Base-by-base conservation (phyloP, 1,140 invertebrate genomes). In the Drosophila pectinifera region DNA sequence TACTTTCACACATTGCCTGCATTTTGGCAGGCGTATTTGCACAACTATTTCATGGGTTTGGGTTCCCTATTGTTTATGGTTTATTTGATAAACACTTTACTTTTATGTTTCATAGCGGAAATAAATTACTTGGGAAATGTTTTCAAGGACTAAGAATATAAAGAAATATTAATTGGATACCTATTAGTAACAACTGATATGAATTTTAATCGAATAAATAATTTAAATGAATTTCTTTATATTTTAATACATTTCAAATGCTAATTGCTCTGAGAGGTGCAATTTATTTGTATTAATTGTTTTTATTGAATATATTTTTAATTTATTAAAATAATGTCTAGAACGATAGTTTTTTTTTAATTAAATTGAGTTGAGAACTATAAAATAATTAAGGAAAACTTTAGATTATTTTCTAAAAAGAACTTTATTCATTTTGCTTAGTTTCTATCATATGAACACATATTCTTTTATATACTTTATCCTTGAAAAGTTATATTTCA, bases 31-130 rank as follows among this genome's bases (percentile, higher is more conserved):
- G 18, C 16, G 4, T 31, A 31, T 54, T 39, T 54, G 14, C 34
- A 41, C 53, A 36, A 53, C 22, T 22, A 41, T 24, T 55, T 24
- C 3, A 39, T 54, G 16, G 39, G 20, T 55, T 41, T 54, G 16
- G 10, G 16, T 54, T 38, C 13, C 20, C 20, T 20, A n/a, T 53
- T 20, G 49, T 31, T 20, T 5, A 5, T 3, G 26, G 16, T 49
- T 18, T 31, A 34, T 31, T 20, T 14, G 18, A 20, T 20, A 34
- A 20, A 54, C 14, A 54, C 51, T 16, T 38, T 3, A 22, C 14
- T 38, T 34, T 49, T 11, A 7, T 6, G 5, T n/a, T n/a, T n/a
- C n/a, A n/a, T n/a, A 1, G 28, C 1, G 10, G 8, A 7, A 31
- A 31, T 8, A 7, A 7, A 18, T 48, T 31, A 4, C 10, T 13